Base-by-base conservation (phyloP, 2,888 invertebrate genomes). In the Clusia tigrina region DNA sequence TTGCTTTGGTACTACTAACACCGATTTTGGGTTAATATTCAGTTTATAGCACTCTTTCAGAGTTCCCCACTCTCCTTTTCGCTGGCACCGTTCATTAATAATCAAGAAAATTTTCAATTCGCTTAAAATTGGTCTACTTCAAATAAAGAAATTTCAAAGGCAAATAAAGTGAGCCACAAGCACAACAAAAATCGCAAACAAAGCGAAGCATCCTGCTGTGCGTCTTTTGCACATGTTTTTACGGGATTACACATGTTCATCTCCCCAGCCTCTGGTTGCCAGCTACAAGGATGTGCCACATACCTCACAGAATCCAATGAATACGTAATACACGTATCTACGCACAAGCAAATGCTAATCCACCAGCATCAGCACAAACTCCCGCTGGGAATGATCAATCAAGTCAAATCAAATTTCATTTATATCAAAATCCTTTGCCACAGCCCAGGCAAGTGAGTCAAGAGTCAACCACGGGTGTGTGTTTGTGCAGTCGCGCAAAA, bases 381-480 rank as follows among this genome's bases (percentile, higher is more conserved):
- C 83, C 82, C 83, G 77, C 77, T 75, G 82, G 82, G 82, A 77
- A 76, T 80, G 83, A 82, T 82, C 82, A 82, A 83, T 82, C 81
- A 82, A 79, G 73, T 78, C 78, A 74, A 77, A 73, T 71, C 71
- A 71, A 68, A 76, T 73, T 76, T 69, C 67, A 73, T 73, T 73
- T 67, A 60, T 73, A 55, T 63, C 65, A 76, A 57, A 62, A 62
- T 62, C 62, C 57, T 62, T 62, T 62, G 42, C 42, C n/a, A n/a
- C n/a, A n/a, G 51, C 24, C 18, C 54, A 55, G 71, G 68, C 65
- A 42, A 42, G 9, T 15, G 12, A 32, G 32, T 32, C 12, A 32
- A 32, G 32, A 32, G 12, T 32, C 32, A 3, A n/a, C 42, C 42
- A 3, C n/a, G 10, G n/a, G 5, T 32, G 6, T 9, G 32, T 32